Evolutionary conservation across 64 coral and sea anemone species (phyloP).

Genomic region (Montipora foliosa): DNA sequence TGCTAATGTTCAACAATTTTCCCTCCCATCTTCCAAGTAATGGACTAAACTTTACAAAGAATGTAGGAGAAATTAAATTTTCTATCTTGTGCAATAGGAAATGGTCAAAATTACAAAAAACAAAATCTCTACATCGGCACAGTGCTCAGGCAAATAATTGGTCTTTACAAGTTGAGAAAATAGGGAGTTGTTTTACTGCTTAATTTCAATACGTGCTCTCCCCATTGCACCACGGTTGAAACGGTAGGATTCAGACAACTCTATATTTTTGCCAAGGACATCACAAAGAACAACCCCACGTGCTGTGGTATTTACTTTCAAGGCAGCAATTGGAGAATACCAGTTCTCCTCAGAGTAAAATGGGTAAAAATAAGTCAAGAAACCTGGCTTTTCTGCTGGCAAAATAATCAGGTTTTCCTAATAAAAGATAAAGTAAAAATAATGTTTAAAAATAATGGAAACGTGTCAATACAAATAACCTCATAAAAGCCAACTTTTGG

Average conservation of each 20-base stretch:
- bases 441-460: neutral
- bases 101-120: neutral
- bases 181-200: neutral
- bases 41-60: neutral
- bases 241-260: constrained; percentile 70
- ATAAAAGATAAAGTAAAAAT: neutral
- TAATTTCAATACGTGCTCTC: constrained; percentile 75
- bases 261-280: constrained; percentile 72
- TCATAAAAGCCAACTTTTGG: too few relatives aligned
- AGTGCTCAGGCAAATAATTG: neutral
- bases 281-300: constrained; percentile 43
- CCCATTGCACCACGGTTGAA: constrained; percentile 80
- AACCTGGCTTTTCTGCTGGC: constrained; percentile 65
- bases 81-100: neutral
- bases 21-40: neutral
- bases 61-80: neutral
- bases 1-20: neutral
- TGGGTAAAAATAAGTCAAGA: constrained; percentile 76
- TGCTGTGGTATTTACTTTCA: constrained; percentile 48
- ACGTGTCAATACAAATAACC: too few relatives aligned
- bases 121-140: neutral
- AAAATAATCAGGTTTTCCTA: neutral
- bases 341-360: constrained; percentile 72
- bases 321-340: constrained; percentile 77
- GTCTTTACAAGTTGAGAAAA: neutral